A percentile compares a stretch with the other conserved stretches of the same genome.
Evolutionary conservation across 2,797 vertebrate species (phyloP).

Genomic region (Tragelaphus oryx): DNA sequence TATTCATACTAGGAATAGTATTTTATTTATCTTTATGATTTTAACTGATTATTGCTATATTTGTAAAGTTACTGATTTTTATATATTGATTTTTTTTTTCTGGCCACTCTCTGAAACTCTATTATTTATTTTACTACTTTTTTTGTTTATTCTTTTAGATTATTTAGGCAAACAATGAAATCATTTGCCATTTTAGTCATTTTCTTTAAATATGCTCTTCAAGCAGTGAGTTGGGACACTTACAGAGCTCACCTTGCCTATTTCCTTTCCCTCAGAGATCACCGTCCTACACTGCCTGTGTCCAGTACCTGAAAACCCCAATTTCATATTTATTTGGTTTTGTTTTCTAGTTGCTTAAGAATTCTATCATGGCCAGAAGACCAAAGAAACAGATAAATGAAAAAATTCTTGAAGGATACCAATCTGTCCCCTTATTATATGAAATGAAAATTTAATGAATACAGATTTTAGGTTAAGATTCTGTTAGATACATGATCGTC

Average conservation of each 20-base stretch:
- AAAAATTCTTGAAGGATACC: conserved; percentile 4
- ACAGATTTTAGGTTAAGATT: neutral
- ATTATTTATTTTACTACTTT: neutral
- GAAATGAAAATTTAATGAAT: conserved; percentile 23
- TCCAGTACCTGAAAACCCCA: neutral
- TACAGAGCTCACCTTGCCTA: neutral
- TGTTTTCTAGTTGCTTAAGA: conserved; percentile 15
- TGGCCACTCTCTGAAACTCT: neutral
- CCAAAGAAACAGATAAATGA: neutral
- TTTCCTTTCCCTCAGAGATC: neutral
- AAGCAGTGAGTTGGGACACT: neutral
- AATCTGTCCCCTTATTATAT: neutral
- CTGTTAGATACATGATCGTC: neutral
- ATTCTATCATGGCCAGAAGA: neutral
- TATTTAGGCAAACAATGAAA: neutral
- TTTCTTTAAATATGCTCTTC: neutral
- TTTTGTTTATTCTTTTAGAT: conserved; percentile 1
- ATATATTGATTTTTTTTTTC: neutral
- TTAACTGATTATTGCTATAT: neutral
- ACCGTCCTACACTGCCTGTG: neutral
- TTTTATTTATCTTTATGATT: neutral
- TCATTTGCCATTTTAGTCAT: neutral
- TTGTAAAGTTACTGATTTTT: conserved; percentile 41
- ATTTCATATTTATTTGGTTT: neutral
- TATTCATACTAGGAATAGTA: neutral